These are phyloP conservation scores for Aix galericulata DNA, from an alignment of 2,113 vertebrate genomes.

Conservation along the genomic window DNA sequence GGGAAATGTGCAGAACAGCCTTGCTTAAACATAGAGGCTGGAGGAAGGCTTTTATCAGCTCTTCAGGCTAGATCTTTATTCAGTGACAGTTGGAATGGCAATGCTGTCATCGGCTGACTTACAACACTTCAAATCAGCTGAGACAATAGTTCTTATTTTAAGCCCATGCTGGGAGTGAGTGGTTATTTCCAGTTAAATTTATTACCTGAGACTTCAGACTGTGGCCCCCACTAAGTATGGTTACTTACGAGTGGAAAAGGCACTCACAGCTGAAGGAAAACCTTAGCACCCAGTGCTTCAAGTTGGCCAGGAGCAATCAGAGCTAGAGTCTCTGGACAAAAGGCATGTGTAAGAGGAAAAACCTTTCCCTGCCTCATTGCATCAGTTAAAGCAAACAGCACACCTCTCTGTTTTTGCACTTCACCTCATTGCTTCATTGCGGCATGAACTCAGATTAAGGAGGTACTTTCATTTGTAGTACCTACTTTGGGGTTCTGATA, in stretches of 20 bases:
- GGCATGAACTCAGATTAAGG: neutral
- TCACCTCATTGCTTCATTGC: neutral
- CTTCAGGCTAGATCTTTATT: neutral
- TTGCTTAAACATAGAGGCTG: neutral
- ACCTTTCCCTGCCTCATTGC: neutral
- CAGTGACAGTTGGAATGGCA: fast-evolving
- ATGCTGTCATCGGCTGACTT: fast-evolving
- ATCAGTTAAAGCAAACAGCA: neutral
- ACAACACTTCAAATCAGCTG: neutral
- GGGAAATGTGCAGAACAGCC: neutral
- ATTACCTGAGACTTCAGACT: neutral
- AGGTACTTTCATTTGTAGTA: neutral
- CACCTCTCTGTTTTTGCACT: neutral
- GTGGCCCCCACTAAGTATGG: neutral
- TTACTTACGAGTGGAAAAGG: neutral
- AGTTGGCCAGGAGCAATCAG: neutral
- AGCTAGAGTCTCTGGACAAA: neutral
- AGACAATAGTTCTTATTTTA: neutral
- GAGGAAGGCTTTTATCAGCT: neutral
- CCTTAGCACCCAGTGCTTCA: neutral
- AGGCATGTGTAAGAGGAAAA: neutral
- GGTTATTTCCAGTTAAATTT: neutral
- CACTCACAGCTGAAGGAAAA: neutral
- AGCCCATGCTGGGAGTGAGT: neutral
- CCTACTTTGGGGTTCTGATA: neutral